Evolutionary conservation across 2,113 vertebrate species (phyloP).

Genomic region (Spheniscus mendiculus): DNA sequence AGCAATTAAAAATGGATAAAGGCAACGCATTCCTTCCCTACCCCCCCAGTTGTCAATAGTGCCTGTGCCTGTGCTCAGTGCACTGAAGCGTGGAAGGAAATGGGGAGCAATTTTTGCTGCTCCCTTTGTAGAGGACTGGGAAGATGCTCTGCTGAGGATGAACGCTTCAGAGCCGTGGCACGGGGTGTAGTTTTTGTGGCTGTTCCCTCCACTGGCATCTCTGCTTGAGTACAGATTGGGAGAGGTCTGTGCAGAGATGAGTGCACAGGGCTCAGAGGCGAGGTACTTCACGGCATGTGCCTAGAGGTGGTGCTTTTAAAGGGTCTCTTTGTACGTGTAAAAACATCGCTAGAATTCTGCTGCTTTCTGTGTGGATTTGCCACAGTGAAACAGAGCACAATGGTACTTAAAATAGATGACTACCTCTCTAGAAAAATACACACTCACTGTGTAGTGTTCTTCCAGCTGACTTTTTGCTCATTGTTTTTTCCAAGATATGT

Average conservation of each 20-base stretch:
- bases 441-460: neutral
- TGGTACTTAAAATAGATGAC: slow-evolving; percentile 52
- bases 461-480: slow-evolving; percentile 37
- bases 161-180: neutral
- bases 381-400: slow-evolving; percentile 19
- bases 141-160: neutral
- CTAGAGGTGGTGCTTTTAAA: slow-evolving; percentile 16
- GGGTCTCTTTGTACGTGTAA: neutral
- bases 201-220: neutral
- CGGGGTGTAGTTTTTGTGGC: neutral
- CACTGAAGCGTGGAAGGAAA: neutral
- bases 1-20: slow-evolving; percentile 81
- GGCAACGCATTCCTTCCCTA: neutral
- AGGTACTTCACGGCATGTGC: neutral
- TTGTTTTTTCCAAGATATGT: slow-evolving; percentile 46
- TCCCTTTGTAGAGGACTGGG: neutral
- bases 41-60: slow-evolving; percentile 3
- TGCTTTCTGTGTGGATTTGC: slow-evolving; percentile 10
- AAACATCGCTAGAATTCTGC: neutral
- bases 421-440: slow-evolving; percentile 43
- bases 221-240: neutral
- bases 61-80: neutral
- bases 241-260: neutral
- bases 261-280: neutral
- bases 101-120: slow-evolving; percentile 22